Evolutionary conservation across 2,888 invertebrate genomes (phyloP).

Genomic region (Dysmachus trigonus): DNA sequence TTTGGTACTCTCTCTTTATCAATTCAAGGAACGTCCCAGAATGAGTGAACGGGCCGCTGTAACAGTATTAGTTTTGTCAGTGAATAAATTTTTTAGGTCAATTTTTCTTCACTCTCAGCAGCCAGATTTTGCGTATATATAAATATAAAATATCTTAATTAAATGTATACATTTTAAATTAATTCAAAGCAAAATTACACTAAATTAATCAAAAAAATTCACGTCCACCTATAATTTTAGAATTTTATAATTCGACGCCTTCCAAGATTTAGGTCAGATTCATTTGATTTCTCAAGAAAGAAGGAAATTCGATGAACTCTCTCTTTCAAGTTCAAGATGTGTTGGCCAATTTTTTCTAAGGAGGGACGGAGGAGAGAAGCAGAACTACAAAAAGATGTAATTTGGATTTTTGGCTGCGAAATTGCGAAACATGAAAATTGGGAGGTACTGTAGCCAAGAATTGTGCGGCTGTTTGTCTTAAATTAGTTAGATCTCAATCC

Average conservation of each 20-base stretch:
- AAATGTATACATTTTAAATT: neutral
- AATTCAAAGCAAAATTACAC: neutral
- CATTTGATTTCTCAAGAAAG: neutral
- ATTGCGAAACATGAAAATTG: neutral
- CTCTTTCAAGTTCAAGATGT: neutral
- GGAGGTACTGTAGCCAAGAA: neutral
- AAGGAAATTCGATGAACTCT: neutral
- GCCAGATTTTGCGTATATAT: neutral
- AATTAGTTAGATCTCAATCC: too few relatives aligned
- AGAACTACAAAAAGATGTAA: neutral
- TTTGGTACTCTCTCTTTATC: neutral
- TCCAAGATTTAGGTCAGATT: neutral
- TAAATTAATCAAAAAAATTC: neutral
- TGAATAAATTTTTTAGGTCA: neutral
- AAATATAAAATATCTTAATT: neutral
- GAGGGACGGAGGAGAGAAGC: too few relatives aligned
- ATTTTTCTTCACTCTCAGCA: neutral
- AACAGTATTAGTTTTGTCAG: neutral
- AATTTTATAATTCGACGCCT: neutral
- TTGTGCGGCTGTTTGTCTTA: neutral
- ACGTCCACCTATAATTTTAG: neutral
- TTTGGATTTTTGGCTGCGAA: neutral
- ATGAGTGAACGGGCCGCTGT: neutral
- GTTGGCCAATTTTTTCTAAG: neutral
- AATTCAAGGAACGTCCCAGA: neutral